These are phyloP conservation scores for Diarsia mendica DNA, from an alignment of 2,888 invertebrate species.

Conservation along the genomic window DNA sequence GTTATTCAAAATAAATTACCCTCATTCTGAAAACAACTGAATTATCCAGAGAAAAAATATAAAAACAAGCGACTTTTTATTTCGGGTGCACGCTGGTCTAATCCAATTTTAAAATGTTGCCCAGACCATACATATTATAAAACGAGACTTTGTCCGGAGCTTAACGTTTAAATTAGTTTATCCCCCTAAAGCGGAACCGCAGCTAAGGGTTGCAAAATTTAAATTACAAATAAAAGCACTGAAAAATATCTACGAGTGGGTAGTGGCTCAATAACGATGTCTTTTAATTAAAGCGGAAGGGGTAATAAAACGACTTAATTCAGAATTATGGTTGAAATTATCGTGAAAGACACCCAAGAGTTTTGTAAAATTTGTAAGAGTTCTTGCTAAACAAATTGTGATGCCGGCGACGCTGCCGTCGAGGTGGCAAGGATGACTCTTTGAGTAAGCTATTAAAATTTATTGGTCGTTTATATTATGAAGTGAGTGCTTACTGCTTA, in stretches of 20 bases:
- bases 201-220: slow-evolving; percentile 89
- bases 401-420: slow-evolving; percentile 32
- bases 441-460: slow-evolving; percentile 50
- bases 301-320: slow-evolving; percentile 88
- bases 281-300: slow-evolving; percentile 89
- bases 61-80: slow-evolving; percentile 69
- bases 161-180: slow-evolving; percentile 90
- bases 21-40: slow-evolving; percentile 56
- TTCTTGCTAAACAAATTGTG: slow-evolving; percentile 68
- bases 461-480: slow-evolving; percentile 39
- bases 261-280: slow-evolving; percentile 89
- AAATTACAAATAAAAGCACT: slow-evolving; percentile 91
- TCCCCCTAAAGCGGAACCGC: slow-evolving; percentile 87
- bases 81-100: slow-evolving; percentile 76
- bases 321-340: slow-evolving; percentile 81
- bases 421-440: slow-evolving; percentile 43
- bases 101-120: slow-evolving; percentile 87
- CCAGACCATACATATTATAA: slow-evolving; percentile 86
- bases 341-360: slow-evolving; percentile 71
- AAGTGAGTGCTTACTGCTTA: not conserved
- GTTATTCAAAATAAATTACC: slow-evolving; percentile 54
- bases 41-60: slow-evolving; percentile 57
- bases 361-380: slow-evolving; percentile 70
- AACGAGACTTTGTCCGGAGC: slow-evolving; percentile 87
- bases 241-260: slow-evolving; percentile 89